Evolutionary conservation across 2,797 vertebrate genomes (phyloP).

Genomic region (Antrozous pallidus): DNA sequence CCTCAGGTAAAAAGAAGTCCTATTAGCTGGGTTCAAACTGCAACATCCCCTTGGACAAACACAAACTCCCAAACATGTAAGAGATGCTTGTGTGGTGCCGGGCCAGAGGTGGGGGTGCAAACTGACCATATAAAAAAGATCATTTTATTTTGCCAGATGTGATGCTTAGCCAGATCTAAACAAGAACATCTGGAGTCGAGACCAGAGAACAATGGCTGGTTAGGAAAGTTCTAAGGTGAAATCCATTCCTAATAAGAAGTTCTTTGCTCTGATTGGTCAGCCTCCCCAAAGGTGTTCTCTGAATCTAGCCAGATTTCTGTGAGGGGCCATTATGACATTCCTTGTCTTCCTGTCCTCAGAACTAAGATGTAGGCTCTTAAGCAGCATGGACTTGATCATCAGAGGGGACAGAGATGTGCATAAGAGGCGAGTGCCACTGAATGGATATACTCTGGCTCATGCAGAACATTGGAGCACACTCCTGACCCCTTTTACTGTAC

Average conservation of each 20-base stretch:
- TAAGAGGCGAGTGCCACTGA: background rate
- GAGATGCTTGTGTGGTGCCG: background rate
- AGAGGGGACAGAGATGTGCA: background rate
- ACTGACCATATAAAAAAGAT: background rate
- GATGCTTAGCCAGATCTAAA: background rate
- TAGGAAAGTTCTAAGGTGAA: background rate
- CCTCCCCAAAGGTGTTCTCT: background rate
- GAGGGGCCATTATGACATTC: background rate
- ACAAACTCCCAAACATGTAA: background rate
- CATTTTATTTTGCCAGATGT: background rate
- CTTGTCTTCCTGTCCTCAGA: background rate
- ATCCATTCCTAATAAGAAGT: background rate
- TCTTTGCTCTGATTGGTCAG: background rate
- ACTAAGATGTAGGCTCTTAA: background rate
- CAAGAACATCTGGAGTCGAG: background rate
- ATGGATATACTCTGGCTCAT: no score
- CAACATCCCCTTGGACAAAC: background rate
- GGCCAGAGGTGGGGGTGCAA: background rate
- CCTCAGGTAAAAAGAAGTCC: background rate
- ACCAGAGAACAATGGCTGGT: background rate
- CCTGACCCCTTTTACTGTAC: background rate
- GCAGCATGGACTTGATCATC: background rate
- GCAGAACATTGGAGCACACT: background rate
- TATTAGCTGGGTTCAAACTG: background rate
- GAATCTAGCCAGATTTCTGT: background rate